Evolutionary conservation across 2,113 vertebrate species (phyloP).

Genomic region (Spermophilus dauricus): DNA sequence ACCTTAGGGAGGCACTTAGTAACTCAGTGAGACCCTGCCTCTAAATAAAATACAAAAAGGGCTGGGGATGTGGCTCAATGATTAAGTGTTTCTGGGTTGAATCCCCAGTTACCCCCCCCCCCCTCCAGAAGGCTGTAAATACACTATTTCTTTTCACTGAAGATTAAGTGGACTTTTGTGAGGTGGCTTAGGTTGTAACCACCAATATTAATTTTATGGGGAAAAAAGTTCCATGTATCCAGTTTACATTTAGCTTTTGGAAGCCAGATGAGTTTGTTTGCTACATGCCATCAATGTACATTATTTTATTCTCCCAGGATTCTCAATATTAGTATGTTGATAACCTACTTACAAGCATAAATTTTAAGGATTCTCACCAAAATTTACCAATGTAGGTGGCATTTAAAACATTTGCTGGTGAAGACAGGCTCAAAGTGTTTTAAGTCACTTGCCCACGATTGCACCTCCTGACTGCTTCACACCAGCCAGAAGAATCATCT

Average conservation of each 20-base stretch:
- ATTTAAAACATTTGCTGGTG: neutral
- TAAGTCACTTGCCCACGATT: neutral
- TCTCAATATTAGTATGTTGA: neutral
- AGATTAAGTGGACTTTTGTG: neutral
- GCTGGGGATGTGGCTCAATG: too few relatives aligned
- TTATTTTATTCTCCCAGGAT: neutral
- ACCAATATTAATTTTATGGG: neutral
- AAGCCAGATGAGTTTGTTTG: neutral
- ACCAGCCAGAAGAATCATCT: neutral
- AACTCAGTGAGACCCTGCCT: too few relatives aligned
- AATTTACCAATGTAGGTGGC: neutral
- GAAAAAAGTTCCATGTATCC: neutral
- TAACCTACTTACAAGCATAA: neutral
- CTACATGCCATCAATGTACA: neutral
- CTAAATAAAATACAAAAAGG: too few relatives aligned
- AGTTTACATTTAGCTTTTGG: neutral
- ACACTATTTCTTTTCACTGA: neutral
- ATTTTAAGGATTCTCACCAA: neutral
- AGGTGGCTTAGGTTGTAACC: neutral
- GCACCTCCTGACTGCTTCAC: neutral
- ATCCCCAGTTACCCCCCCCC: too few relatives aligned
- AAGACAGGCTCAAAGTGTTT: neutral
- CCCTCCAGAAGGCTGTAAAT: too few relatives aligned
- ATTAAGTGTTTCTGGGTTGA: too few relatives aligned
- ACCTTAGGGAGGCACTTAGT: too few relatives aligned